Percentiles rank a stretch among this genome's conserved stretches.
phyloP scores from a whole-genome alignment of 2,797 vertebrate genomes.

The Phyllotis vaccarum region DNA sequence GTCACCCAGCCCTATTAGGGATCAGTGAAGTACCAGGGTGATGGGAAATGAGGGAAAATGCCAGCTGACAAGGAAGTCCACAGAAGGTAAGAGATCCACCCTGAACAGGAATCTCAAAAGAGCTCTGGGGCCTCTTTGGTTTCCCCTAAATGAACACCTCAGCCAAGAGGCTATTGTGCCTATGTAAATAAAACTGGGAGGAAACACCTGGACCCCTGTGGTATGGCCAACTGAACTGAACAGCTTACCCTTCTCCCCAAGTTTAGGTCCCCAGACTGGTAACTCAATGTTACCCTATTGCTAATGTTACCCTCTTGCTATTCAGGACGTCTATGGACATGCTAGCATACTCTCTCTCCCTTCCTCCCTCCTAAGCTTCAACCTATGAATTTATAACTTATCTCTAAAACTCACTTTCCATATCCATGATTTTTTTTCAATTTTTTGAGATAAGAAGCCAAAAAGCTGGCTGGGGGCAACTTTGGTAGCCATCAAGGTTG shows the following conservation, averaged over 20 bases:
- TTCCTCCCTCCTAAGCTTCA: not conserved
- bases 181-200: not conserved
- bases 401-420: not conserved
- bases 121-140: not conserved
- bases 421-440: not conserved
- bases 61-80: fast-evolving
- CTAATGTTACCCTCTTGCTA: no score
- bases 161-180: not conserved
- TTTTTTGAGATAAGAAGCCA: not conserved
- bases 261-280: no score
- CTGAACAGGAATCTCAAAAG: not conserved
- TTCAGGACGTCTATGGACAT: no score
- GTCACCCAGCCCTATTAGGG: no score
- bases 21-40: not conserved
- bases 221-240: not conserved
- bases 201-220: not conserved
- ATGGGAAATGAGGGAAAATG: fast-evolving
- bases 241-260: no score
- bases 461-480: not conserved
- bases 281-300: not conserved
- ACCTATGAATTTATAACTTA: not conserved
- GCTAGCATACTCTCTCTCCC: not conserved
- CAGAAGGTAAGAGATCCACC: fast-evolving
- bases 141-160: not conserved
- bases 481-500: not conserved